Percentiles rank a stretch among this genome's conserved stretches.
Conservation (phyloP, 92 coral and sea anemone genomes). For the Porites cylindrica region DNA sequence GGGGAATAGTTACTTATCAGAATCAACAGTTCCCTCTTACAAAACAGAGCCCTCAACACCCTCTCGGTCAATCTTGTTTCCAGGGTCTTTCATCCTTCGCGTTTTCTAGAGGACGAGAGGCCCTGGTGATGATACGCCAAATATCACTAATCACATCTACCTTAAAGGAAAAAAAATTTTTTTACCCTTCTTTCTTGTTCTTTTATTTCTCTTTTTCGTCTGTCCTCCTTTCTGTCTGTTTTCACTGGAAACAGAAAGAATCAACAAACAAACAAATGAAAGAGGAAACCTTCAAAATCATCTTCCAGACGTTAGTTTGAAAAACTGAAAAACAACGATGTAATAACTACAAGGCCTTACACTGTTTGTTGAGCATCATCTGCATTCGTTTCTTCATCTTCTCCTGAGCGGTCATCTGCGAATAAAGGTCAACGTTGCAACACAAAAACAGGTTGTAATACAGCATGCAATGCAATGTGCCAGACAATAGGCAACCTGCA, state of each 20-base stretch:
- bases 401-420: slow-evolving; percentile 84
- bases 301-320: not conserved
- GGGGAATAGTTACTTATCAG: too few species aligned
- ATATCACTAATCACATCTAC: too few species aligned
- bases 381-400: slow-evolving; percentile 96
- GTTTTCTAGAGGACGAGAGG: too few species aligned
- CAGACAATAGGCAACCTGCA: not conserved
- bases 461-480: not conserved
- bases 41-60: too few species aligned
- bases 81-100: too few species aligned
- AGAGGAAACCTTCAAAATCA: not conserved
- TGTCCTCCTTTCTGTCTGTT: slow-evolving; percentile 92
- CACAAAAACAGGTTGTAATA: not conserved
- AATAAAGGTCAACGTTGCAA: not conserved
- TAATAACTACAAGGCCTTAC: slow-evolving; percentile 47
- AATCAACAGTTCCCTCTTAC: too few species aligned
- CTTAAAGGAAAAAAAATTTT: not conserved
- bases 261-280: not conserved
- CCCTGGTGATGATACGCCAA: too few species aligned
- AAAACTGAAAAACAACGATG: not conserved
- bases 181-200: slow-evolving; percentile 91
- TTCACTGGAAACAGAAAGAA: slow-evolving; percentile 61
- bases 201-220: slow-evolving; percentile 84
- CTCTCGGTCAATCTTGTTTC: too few species aligned
- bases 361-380: slow-evolving; percentile 91